A percentile compares a stretch with the other conserved stretches of the same genome.
phyloP scores from a whole-genome alignment of 1,140 invertebrate genomes.

The Chironomus striatipennis region DNA sequence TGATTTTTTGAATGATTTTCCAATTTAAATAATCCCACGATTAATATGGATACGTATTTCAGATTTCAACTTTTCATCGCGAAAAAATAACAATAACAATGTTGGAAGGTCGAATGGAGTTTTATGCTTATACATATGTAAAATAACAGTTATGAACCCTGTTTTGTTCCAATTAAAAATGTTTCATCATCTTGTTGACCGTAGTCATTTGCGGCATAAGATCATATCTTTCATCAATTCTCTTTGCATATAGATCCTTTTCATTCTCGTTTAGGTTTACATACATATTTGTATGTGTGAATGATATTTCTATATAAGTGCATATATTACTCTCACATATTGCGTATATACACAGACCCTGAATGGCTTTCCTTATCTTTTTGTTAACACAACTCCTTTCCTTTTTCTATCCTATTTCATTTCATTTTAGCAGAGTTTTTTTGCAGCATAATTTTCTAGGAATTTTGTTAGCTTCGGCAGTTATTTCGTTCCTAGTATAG shows the following conservation, averaged over 20 bases:
- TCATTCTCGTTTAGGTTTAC: neutral
- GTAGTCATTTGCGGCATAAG: conserved; percentile 5
- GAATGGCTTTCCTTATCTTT: neutral
- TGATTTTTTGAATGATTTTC: conserved; percentile 4
- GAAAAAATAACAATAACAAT: neutral
- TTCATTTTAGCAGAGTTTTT: neutral
- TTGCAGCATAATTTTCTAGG: conserved; percentile 7
- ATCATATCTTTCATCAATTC: conserved; percentile 9
- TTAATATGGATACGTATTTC: conserved; percentile 1
- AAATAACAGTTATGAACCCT: too few species aligned
- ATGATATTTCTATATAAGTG: neutral
- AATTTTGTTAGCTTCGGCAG: neutral
- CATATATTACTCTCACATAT: neutral
- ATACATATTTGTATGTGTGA: neutral
- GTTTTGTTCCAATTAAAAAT: neutral
- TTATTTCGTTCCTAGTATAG: neutral
- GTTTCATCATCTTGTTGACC: conserved; percentile 1
- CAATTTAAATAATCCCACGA: conserved; percentile 7
- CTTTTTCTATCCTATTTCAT: neutral
- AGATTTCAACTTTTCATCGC: neutral
- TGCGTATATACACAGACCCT: neutral
- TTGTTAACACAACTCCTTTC: conserved; percentile 7
- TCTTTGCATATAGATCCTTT: neutral
- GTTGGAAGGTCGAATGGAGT: neutral
- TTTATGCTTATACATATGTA: neutral